Evolutionary conservation across 2,797 vertebrate species (phyloP), one percentile per base, ranked within the genome.

Genomic region (Halcyon chelicuti): DNA sequence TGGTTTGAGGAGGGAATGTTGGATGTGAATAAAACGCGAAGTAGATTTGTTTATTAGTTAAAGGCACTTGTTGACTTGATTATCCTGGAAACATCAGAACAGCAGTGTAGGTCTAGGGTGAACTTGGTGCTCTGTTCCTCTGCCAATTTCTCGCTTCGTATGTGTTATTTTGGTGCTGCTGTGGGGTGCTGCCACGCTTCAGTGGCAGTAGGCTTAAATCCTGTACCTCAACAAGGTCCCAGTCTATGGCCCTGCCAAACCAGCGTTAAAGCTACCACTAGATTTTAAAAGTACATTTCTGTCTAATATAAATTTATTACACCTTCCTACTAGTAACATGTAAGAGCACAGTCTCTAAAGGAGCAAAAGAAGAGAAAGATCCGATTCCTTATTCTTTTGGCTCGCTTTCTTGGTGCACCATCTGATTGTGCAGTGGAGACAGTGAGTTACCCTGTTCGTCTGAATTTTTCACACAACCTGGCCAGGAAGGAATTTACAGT

Each of bases 161-260:
- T 87, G 18, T 66, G 80, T 15, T 68, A 2, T 58, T 90, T 91
- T 74, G 54, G 57, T 54, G 85, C 65, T 88, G 57, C 93, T 60
- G 10, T 71, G n/a, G 57, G 49, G 11, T 82, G 46, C 49, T 51
- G 49, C 49, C 74, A 39, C n/a, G 2, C 46, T 94, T 80, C 57
- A 9, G 16, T 11, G 5, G 63, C 57, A 57, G 75, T 68, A 74
- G 44, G 26, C 58, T 91, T 80, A 58, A 77, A 81, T 82, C 42
- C 42, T 52, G 37, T 88, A 2, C 46, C 26, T 71, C 49, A 57
- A 33, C 28, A 25, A 78, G 77, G 46, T 79, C 31, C 17, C 1
- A 0, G 14, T 37, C 68, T 65, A 1, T 0, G 1, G 19, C 54
- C n/a, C 54, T 71, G 31, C 20, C 42, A 78, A 85, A 61, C 16